A percentile compares a stretch with the other conserved stretches of the same genome.
These are phyloP conservation scores for Acrocephalus scirpaceus DNA, from an alignment of 2,797 vertebrate genomes.

Conservation along the genomic window DNA sequence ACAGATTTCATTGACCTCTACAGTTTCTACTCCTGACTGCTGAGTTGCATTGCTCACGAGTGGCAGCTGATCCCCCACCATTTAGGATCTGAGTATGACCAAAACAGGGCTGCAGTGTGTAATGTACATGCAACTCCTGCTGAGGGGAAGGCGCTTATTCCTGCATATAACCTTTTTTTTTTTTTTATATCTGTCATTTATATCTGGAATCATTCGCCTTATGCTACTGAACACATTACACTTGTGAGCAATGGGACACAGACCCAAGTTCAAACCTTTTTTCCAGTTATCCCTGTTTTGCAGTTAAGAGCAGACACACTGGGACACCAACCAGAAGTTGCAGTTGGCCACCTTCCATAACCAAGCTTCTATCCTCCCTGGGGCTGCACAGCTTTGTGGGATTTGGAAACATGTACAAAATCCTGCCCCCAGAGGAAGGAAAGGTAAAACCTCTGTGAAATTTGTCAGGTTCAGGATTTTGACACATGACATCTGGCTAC, in stretches of 20 bases:
- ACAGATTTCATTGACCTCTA: not conserved
- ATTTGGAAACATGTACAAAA: not conserved
- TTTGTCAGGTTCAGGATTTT: not conserved
- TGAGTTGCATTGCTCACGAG: not conserved
- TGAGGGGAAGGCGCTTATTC: not conserved
- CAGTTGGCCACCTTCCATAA: not conserved
- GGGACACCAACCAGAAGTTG: not conserved
- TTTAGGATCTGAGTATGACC: not conserved
- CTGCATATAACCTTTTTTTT: not conserved
- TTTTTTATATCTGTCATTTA: not conserved
- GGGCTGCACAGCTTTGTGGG: not conserved
- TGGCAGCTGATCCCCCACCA: not conserved
- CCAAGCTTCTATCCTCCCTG: not conserved
- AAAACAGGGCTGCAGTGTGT: rapidly evolving
- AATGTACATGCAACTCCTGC: rapidly evolving
- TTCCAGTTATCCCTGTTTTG: not conserved
- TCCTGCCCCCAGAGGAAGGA: not conserved
- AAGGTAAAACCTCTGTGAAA: not conserved
- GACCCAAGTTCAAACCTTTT: not conserved
- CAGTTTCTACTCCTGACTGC: not conserved
- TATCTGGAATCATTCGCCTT: not conserved
- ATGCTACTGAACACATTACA: not conserved
- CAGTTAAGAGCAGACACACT: not conserved
- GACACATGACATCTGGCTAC: not conserved
- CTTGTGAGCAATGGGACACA: not conserved